phyloP scores from a whole-genome alignment of 2,888 invertebrate species.

The Orthosia incerta region DNA sequence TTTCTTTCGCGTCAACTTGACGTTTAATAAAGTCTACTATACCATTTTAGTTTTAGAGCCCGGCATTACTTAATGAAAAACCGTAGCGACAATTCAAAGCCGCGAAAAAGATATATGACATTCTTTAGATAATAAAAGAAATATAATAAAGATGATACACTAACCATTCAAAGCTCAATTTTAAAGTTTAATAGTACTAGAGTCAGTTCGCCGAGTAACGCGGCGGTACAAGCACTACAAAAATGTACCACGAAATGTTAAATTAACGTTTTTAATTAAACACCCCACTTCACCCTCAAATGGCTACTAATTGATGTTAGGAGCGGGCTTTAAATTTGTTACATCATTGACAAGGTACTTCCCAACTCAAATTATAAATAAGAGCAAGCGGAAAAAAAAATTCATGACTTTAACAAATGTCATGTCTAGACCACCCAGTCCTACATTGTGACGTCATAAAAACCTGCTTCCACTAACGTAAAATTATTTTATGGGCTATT shows the following conservation, averaged over 20 bases:
- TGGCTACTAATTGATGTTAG: slow-evolving; percentile 26
- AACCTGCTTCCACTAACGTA: slow-evolving; percentile 77
- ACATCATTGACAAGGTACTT: slow-evolving; percentile 9
- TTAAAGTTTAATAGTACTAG: not conserved
- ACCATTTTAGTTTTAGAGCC: slow-evolving; percentile 14
- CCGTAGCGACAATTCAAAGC: slow-evolving; percentile 9
- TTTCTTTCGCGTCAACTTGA: slow-evolving; percentile 42
- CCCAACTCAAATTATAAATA: slow-evolving; percentile 19
- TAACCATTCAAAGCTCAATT: not conserved
- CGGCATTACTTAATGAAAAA: slow-evolving; percentile 12
- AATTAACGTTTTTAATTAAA: slow-evolving; percentile 21
- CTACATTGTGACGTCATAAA: slow-evolving; percentile 71
- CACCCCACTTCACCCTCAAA: slow-evolving; percentile 12
- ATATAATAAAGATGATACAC: not conserved
- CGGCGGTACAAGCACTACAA: not conserved
- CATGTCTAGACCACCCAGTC: slow-evolving; percentile 24
- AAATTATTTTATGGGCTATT: slow-evolving; percentile 79
- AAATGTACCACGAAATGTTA: not conserved
- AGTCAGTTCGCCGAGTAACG: not conserved
- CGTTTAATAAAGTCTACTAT: slow-evolving; percentile 41
- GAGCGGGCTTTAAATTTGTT: slow-evolving; percentile 10
- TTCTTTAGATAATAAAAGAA: slow-evolving; percentile 12
- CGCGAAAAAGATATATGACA: not conserved
- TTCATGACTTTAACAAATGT: slow-evolving; percentile 61
- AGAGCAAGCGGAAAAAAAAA: slow-evolving; percentile 37